phyloP scores from a whole-genome alignment of 1,140 invertebrate species.

The Geopemphigus sp. region DNA sequence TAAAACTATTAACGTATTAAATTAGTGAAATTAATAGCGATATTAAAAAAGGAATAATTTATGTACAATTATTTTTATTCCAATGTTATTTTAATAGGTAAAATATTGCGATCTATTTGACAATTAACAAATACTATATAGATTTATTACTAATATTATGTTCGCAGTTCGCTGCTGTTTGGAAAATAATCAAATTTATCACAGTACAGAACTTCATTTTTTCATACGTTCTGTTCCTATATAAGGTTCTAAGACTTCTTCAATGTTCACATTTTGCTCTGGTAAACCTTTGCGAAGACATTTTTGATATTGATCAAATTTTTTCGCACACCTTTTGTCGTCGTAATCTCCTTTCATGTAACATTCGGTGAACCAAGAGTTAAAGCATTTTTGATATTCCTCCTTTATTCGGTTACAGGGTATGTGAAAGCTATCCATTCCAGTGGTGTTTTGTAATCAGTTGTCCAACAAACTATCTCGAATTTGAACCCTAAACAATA shows the following conservation, averaged over 20 bases:
- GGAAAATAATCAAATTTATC: not conserved
- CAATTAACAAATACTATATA: not conserved
- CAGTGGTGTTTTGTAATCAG: not conserved
- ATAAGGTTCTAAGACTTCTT: slow-evolving; percentile 34
- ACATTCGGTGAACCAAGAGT: slow-evolving; percentile 32
- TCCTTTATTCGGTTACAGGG: slow-evolving; percentile 54
- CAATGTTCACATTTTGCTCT: not conserved
- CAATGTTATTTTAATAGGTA: too few species aligned
- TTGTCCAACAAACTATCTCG: not conserved
- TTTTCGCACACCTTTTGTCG: slow-evolving; percentile 35
- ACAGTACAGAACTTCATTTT: not conserved
- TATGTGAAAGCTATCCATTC: slow-evolving; percentile 19
- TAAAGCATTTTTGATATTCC: slow-evolving; percentile 38
- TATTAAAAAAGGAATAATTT: too few species aligned
- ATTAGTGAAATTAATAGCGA: too few species aligned
- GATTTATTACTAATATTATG: not conserved
- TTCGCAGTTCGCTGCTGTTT: too few species aligned
- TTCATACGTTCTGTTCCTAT: slow-evolving; percentile 27
- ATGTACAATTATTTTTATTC: too few species aligned
- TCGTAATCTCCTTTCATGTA: slow-evolving; percentile 42
- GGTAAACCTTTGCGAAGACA: slow-evolving; percentile 4
- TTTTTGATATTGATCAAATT: slow-evolving; percentile 23
- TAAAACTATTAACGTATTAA: too few species aligned
- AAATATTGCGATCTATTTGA: too few species aligned
- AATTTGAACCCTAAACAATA: not conserved